Base-by-base conservation (phyloP, 2,888 invertebrate species). In the Thera obeliscata region DNA sequence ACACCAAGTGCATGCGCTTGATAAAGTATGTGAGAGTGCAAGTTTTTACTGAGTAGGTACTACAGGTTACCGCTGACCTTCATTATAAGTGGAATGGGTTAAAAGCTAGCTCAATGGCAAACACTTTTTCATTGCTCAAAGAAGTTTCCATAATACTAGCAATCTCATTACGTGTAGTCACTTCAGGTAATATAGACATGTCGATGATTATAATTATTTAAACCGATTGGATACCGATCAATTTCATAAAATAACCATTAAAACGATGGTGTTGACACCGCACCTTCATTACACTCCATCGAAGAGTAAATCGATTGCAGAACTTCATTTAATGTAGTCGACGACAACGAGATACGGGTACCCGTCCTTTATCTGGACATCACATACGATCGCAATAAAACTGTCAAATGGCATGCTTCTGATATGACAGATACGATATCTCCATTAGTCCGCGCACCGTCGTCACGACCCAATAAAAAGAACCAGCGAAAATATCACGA, bases 341-440 rank as follows among this genome's bases (percentile, higher is more conserved):
- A 77, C 72, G 76, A 79, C 76, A 76, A 79, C 80, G 75, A 79
- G 76, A 79, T 75, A 78, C 78, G 83, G n/a, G 6, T 33, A 81
- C 76, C 81, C 75, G 74, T 76, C 79, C 79, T 80, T 86, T 86
- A 89, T 90, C 88, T 82, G 77, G 76, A 75, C 81, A 87, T 88
- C 87, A 73, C 81, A 82, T 82, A 79, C 82, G 82, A 87, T 87
- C 84, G 84, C 86, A 89, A 90, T 90, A 89, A 90, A 91, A 88
- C 88, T 89, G 90, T 90, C 91, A 88, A 87, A 86, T 83, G 86
- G 80, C 86, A 81, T 84, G 85, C 87, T 84, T 78, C 83, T 84
- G 87, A 89, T 89, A 87, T 91, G 88, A 86, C 87, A 89, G 87
- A 89, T 90, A 84, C 80, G 87, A 88, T 90, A 91, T 91, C 89